Evolutionary conservation across 2,797 vertebrate species (phyloP).

Genomic region (Pangasius krempfi): DNA sequence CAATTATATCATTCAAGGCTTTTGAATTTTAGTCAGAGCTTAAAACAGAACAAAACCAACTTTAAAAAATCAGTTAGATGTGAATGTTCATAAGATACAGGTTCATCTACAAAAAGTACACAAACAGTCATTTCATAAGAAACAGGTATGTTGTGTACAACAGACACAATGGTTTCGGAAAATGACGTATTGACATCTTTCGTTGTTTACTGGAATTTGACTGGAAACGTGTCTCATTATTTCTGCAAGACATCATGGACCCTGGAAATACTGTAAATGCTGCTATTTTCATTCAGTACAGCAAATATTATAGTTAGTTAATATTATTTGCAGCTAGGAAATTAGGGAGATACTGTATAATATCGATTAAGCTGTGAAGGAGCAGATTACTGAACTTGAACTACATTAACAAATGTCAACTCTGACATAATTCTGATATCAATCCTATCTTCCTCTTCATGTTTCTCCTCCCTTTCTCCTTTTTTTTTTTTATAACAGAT

Average conservation of each 20-base stretch:
- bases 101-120: not conserved
- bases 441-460: not conserved
- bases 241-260: not conserved
- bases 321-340: not conserved
- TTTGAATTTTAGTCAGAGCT: not conserved
- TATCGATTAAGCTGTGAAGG: not conserved
- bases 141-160: not conserved
- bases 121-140: too few relatives aligned
- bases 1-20: not conserved
- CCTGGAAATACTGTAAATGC: not conserved
- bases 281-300: too few relatives aligned
- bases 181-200: too few relatives aligned
- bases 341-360: not conserved
- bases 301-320: not conserved
- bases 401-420: not conserved
- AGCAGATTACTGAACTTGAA: not conserved
- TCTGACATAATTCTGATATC: not conserved
- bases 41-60: not conserved
- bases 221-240: not conserved
- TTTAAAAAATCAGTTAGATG: too few relatives aligned
- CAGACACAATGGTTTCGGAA: not conserved
- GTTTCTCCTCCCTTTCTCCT: not conserved
- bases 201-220: not conserved
- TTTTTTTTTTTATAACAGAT: not conserved
- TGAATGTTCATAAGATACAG: not conserved